Evolutionary conservation across 2,888 invertebrate species (phyloP).

Genomic region (Lepidochrysops patricia): DNA sequence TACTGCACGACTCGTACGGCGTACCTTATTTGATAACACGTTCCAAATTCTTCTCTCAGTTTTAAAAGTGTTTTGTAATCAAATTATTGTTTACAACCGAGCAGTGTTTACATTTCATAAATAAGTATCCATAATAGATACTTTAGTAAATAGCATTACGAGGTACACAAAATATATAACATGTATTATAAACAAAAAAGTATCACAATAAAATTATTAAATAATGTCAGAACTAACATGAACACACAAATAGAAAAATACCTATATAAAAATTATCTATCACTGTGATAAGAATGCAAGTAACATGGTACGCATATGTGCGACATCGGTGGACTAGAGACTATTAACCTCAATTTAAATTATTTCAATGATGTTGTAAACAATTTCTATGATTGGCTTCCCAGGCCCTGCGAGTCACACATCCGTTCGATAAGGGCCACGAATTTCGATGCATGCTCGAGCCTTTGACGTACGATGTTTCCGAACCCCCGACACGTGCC

Average conservation of each 20-base stretch:
- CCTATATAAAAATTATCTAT: not conserved
- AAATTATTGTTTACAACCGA: conserved; percentile 1
- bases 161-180: not conserved
- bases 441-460: conserved; percentile 41
- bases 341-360: conserved; percentile 71
- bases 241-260: not conserved
- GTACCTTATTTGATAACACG: conserved; percentile 53
- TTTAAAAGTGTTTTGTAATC: conserved; percentile 1
- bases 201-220: not conserved
- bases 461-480: conserved; percentile 34
- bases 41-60: conserved; percentile 34
- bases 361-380: conserved; percentile 62
- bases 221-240: not conserved
- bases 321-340: conserved; percentile 62
- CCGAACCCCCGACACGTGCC: conserved; percentile 33
- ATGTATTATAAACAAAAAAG: not conserved
- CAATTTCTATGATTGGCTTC: conserved; percentile 59
- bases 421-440: conserved; percentile 60
- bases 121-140: not conserved
- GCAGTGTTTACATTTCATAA: not conserved
- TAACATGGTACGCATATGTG: conserved; percentile 69
- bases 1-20: conserved; percentile 53
- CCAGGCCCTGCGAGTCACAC: conserved; percentile 48
- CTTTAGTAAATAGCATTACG: not conserved
- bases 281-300: conserved; percentile 8